Percentiles rank a stretch among this genome's conserved stretches.
These are phyloP conservation scores for Gymnocypris eckloni DNA, from an alignment of 2,797 vertebrate species.

Conservation along the genomic window DNA sequence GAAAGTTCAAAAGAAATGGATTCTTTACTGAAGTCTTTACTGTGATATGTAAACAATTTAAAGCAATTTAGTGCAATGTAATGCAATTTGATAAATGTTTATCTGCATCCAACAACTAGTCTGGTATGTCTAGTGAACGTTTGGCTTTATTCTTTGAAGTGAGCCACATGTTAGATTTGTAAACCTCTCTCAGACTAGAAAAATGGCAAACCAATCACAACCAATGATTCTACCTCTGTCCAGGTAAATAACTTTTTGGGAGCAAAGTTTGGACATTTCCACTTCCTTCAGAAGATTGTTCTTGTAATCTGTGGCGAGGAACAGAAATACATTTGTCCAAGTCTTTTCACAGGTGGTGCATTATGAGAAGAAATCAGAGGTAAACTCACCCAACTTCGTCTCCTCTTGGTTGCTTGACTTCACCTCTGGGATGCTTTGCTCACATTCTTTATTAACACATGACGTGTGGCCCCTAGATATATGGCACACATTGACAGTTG, in stretches of 20 bases:
- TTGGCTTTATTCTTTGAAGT: not conserved
- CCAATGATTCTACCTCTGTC: conserved; percentile 84
- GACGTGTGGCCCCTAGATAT: conserved; percentile 31
- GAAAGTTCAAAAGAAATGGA: not conserved
- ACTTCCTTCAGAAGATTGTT: conserved; percentile 95
- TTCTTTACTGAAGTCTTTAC: not conserved
- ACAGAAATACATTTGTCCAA: not conserved
- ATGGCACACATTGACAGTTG: not conserved
- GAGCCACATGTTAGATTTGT: not conserved
- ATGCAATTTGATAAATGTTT: not conserved
- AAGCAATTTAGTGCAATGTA: not conserved
- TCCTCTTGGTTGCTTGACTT: conserved; percentile 78
- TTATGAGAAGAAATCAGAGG: not conserved
- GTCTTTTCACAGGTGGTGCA: not conserved
- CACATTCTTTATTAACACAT: conserved; percentile 42
- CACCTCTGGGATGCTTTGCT: conserved; percentile 72
- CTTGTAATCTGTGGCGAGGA: conserved; percentile 85
- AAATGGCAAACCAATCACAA: not conserved
- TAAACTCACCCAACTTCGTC: conserved; percentile 81
- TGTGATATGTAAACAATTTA: not conserved
- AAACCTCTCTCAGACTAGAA: not conserved
- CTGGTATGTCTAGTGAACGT: not conserved
- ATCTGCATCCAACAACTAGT: not conserved
- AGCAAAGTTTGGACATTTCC: conserved; percentile 75
- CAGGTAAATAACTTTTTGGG: conserved; percentile 88